Evolutionary conservation across 1,140 invertebrate genomes (phyloP).

Genomic region (Eurosta solidaginis): DNA sequence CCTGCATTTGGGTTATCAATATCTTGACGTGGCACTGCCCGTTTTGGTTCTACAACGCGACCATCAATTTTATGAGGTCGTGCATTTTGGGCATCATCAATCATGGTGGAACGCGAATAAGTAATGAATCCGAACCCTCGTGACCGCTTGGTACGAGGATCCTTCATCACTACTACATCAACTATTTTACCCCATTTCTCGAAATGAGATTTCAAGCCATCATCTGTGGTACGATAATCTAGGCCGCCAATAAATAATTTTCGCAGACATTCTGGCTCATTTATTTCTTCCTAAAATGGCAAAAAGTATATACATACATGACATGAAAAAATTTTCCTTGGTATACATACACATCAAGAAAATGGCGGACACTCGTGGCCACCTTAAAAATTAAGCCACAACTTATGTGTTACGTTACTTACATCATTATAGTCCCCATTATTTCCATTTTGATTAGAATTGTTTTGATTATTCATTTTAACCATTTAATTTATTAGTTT

Average conservation of each 20-base stretch:
- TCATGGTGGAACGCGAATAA: conserved; percentile 89
- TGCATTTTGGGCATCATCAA: conserved; percentile 91
- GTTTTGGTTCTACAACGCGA: conserved; percentile 93
- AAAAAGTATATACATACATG: conserved; percentile 30
- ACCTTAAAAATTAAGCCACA: conserved; percentile 32
- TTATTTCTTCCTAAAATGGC: conserved; percentile 49
- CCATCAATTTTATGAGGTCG: conserved; percentile 74
- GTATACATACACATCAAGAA: conserved; percentile 44
- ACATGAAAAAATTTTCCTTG: too few relatives aligned
- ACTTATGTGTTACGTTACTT: conserved; percentile 39
- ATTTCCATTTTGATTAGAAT: conserved; percentile 49
- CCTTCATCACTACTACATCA: conserved; percentile 98
- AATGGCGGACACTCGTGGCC: conserved; percentile 47
- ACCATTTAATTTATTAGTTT: conserved; percentile 40
- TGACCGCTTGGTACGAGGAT: conserved; percentile 89
- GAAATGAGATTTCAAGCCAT: conserved; percentile 92
- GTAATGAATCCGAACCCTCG: conserved; percentile 98
- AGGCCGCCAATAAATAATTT: conserved; percentile 98
- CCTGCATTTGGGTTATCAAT: conserved; percentile 89
- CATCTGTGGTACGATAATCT: conserved; percentile 95
- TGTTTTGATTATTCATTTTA: conserved; percentile 47
- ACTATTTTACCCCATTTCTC: conserved; percentile 97
- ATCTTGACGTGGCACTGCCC: conserved; percentile 93
- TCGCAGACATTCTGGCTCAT: conserved; percentile 89
- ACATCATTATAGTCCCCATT: conserved; percentile 56